phyloP scores from a whole-genome alignment of 2,888 invertebrate species.

The Latrodectus hesperus region DNA sequence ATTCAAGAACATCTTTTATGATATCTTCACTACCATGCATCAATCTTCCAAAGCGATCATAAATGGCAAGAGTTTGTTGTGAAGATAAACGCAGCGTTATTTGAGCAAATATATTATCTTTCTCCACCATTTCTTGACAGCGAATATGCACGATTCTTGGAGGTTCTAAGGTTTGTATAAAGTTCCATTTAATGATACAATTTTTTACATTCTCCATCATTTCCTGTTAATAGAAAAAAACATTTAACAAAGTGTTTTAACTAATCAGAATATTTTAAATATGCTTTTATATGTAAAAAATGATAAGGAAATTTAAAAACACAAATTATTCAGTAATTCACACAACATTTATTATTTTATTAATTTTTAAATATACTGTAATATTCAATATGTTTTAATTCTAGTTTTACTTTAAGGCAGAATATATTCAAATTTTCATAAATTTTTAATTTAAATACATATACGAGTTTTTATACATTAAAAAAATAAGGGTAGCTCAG shows the following conservation, averaged over 20 bases:
- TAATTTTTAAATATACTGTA: too few relatives aligned
- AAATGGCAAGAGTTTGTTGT: slow-evolving; percentile 91
- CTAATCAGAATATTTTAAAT: too few relatives aligned
- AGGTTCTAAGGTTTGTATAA: slow-evolving; percentile 88
- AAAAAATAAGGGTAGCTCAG: too few relatives aligned
- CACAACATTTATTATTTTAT: too few relatives aligned
- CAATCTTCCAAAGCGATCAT: slow-evolving; percentile 96
- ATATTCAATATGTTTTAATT: too few relatives aligned
- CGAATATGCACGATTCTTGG: slow-evolving; percentile 90
- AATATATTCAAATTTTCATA: too few relatives aligned
- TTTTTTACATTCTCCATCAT: slow-evolving; percentile 83
- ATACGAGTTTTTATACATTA: too few relatives aligned
- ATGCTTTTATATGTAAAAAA: too few relatives aligned
- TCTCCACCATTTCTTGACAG: slow-evolving; percentile 84
- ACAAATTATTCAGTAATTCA: too few relatives aligned
- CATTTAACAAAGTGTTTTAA: not conserved
- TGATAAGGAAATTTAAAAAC: too few relatives aligned
- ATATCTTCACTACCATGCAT: slow-evolving; percentile 93
- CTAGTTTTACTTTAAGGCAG: too few relatives aligned
- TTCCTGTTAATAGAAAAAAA: slow-evolving; percentile 77
- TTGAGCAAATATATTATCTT: slow-evolving; percentile 91
- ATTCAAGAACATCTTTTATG: slow-evolving; percentile 94
- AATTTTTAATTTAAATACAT: too few relatives aligned
- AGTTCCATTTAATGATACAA: slow-evolving; percentile 91
- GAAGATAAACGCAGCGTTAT: slow-evolving; percentile 93